A percentile compares a stretch with the other conserved stretches of the same genome.
Evolutionary conservation across 35 echinoderm and acorn worm species (phyloP).

Genomic region (Lytechinus variegatus): DNA sequence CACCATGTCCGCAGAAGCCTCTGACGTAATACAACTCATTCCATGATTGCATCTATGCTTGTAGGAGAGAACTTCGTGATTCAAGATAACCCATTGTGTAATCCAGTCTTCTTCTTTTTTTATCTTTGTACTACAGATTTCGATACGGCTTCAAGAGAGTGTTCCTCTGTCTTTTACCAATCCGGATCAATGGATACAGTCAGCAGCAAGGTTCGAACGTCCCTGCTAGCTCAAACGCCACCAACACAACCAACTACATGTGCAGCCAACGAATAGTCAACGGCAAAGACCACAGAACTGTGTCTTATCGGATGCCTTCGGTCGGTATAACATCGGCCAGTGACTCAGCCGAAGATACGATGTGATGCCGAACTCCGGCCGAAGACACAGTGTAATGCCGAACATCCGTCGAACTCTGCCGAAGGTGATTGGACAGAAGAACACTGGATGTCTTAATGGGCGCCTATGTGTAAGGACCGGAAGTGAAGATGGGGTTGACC

Average conservation of each 20-base stretch:
- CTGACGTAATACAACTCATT: too few relatives aligned
- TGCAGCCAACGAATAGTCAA: slow-evolving; percentile 64
- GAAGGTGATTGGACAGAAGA: not conserved
- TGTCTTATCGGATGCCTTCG: slow-evolving; percentile 53
- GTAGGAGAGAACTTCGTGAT: too few relatives aligned
- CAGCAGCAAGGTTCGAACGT: slow-evolving; percentile 39
- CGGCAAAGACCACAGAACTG: slow-evolving; percentile 58
- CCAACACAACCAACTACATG: slow-evolving; percentile 52
- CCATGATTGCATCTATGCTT: too few relatives aligned
- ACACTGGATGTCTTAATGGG: not conserved
- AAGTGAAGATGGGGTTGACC: not conserved
- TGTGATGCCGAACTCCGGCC: slow-evolving; percentile 15
- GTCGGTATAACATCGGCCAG: slow-evolving; percentile 41
- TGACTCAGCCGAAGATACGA: slow-evolving; percentile 48
- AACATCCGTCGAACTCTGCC: not conserved
- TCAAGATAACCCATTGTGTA: too few relatives aligned
- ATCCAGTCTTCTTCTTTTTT: not conserved
- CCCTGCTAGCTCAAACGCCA: slow-evolving; percentile 38
- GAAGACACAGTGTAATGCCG: slow-evolving; percentile 47
- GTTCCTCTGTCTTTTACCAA: slow-evolving; percentile 68
- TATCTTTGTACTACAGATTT: slow-evolving; percentile 62
- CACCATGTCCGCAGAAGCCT: too few relatives aligned
- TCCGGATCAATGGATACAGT: not conserved
- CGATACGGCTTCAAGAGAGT: slow-evolving; percentile 85
- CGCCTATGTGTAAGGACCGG: not conserved